Conservation (phyloP, 2,888 invertebrate species). For the Invenusta paracnida region DNA sequence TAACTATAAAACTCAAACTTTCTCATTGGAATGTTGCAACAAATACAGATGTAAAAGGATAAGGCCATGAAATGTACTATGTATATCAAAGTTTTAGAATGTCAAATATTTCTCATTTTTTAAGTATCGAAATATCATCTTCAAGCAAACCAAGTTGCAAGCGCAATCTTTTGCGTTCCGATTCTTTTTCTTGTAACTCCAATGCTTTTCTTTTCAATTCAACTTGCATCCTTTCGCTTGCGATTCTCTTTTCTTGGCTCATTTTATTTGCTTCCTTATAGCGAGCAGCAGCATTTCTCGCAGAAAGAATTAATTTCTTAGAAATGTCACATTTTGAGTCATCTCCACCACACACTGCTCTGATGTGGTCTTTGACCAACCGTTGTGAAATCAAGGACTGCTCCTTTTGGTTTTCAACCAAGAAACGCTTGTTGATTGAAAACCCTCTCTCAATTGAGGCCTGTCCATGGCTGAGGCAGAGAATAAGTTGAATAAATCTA, state of each 20-base stretch:
- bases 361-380: slow-evolving; percentile 42
- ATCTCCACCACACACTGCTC: not conserved
- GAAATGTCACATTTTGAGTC: not conserved
- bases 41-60: not conserved
- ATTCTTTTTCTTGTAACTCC: slow-evolving; percentile 4
- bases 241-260: slow-evolving; percentile 2
- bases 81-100: not conserved
- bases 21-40: not conserved
- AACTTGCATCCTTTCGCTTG: not conserved
- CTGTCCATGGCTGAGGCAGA: not conserved
- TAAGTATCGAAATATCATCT: not conserved
- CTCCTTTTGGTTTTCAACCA: slow-evolving; percentile 27
- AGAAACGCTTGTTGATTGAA: not conserved
- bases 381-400: slow-evolving; percentile 16
- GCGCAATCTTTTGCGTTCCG: not conserved
- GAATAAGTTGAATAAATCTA: not conserved
- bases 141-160: not conserved
- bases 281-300: slow-evolving; percentile 19
- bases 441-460: slow-evolving; percentile 22
- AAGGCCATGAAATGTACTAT: not conserved
- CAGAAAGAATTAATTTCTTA: slow-evolving; percentile 13
- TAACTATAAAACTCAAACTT: slow-evolving; percentile 20
- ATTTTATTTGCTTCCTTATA: not conserved
- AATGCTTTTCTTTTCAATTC: not conserved
- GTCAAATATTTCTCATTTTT: not conserved